Base-by-base conservation (phyloP, 2,797 vertebrate species). In the Podarcis siculus region DNA sequence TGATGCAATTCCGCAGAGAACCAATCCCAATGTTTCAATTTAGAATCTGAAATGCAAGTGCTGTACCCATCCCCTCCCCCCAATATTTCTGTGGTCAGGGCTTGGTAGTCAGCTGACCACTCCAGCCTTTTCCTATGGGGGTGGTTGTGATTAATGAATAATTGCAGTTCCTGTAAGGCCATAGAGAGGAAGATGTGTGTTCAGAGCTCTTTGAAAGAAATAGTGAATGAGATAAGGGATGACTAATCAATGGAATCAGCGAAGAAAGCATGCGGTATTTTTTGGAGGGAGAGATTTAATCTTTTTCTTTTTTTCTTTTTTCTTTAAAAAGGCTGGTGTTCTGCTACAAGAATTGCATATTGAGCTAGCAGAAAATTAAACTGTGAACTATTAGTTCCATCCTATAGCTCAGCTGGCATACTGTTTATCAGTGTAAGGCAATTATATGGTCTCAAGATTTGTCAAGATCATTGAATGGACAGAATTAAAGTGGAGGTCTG, bases 381-480 rank as follows among this genome's bases (percentile, higher is more conserved):
- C 73, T 80, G 82, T 88, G 88, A 66, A 91, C 83, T 17, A 66
- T 83, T 91, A 86, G 5, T 42, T 93, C 35, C 94, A 3, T 19
- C 91, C 7, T 3, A 8, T 42, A 69, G 61, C 58, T 19, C 35
- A 2, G 66, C 10, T 77, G 78, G 49, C 61, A 72, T 87, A 73
- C 75, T 89, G 3, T 89, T 93, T 95, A 72, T 85, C 83, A 35
- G 0, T 66, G 76, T 45, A 90, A 92, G 45, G 32, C 86, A 92
- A 92, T 85, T 91, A 88, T 8, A 12, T 89, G 72, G 12, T 77
- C 42, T 90, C 80, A 35, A 71, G 82, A 84, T 80, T 69, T 87
- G 91, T 94, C 90, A 87, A 79, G 49, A 84, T 81, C 5, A 67
- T 5, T 86, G n/a, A 89, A 89, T 9, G 9, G 17, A 58, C 86